A percentile compares a stretch with the other conserved stretches of the same genome.
Evolutionary conservation across 2,888 invertebrate species (phyloP).

Genomic region (Heliconius ismenius): DNA sequence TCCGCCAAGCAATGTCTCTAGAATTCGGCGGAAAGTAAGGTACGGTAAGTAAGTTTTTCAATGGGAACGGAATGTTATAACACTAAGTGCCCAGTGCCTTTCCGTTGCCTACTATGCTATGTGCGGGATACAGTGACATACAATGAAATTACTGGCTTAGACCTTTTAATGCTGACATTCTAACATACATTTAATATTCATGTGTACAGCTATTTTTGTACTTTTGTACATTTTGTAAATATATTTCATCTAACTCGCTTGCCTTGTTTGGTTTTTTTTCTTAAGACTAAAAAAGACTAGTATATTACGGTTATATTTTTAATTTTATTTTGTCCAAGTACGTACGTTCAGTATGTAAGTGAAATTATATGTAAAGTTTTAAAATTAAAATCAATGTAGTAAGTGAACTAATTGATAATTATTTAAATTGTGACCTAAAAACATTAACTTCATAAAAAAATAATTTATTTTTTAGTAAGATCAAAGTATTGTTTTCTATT

Average conservation of each 20-base stretch:
- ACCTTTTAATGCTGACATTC: not conserved
- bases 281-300: not conserved
- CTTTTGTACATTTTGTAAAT: not conserved
- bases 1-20: too few relatives aligned
- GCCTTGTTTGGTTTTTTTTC: not conserved
- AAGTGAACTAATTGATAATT: not conserved
- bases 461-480: not conserved
- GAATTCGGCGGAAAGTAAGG: too few relatives aligned
- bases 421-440: not conserved
- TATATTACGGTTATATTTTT: not conserved
- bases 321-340: not conserved
- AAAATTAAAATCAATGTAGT: not conserved
- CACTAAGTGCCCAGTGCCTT: too few relatives aligned
- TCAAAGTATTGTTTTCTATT: not conserved
- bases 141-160: not conserved
- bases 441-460: not conserved
- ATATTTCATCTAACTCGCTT: constrained; percentile 5
- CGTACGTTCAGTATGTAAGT: not conserved
- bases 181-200: not conserved
- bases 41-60: too few relatives aligned
- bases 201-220: not conserved
- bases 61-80: too few relatives aligned
- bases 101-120: too few relatives aligned
- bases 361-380: not conserved
- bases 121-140: not conserved